Base-by-base conservation (phyloP, 2,888 invertebrate species). In the Temnothorax rugatulus region DNA sequence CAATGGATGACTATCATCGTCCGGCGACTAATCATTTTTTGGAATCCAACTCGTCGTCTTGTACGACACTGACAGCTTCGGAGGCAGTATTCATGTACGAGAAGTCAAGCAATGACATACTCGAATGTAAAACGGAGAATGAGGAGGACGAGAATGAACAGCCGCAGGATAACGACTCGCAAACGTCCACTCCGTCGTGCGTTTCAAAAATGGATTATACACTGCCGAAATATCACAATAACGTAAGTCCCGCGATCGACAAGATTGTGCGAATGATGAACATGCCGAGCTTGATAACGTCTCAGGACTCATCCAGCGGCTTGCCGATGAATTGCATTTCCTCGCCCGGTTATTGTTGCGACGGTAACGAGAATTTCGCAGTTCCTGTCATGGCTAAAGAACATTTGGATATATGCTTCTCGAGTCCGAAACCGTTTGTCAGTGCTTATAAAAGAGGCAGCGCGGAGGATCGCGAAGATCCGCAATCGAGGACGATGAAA, bases 161-260 rank as follows among this genome's bases (percentile, higher is more conserved):
- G 1, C 13, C 2, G 25, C 57, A 2, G 11, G n/a, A 64, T 7
- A 18, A 68, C 2, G 8, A 44, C 9, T 57, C 44, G 25, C 47
- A 25, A 25, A 2, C 29, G 8, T 52, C 18, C 50, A 50, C 47
- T 52, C 5, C 2, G 4, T 44, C 59, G n/a, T 75, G 29, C 15
- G 0, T 41, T 15, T 63, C 50, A 9, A 64, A 76, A 25, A 13
- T 66, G 76, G 18, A 76, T 64, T 38, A 34, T 1, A 25, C 38
- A 0, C 21, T 34, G 11, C 50, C 66, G 18, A 66, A 50, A 13
- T 76, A 64, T 38, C 8, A 4, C 25, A 52, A 66, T 2, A 57
- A 63, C 9, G 3, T 85, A n/a, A 84, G 79, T 50, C 85, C 87
- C 1, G 34, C 75, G 0, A 68, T 87, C 8, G 52, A 85, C 13